These are phyloP conservation scores for Listronotus bonariensis DNA, from an alignment of 1,140 invertebrate genomes.

Conservation along the genomic window DNA sequence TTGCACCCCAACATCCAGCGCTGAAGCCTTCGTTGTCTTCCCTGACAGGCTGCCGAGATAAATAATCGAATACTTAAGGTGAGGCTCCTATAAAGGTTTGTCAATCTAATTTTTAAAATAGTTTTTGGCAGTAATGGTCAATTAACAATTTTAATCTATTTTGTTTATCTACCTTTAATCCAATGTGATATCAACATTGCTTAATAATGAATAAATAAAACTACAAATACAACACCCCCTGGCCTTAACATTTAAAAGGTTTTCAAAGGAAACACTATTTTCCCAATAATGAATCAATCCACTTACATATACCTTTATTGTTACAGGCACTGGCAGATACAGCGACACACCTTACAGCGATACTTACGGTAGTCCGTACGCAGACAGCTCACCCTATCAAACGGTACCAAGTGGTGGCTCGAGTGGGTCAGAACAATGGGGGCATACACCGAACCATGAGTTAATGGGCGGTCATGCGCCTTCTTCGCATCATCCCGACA, in stretches of 20 bases:
- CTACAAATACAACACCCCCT: too few relatives aligned
- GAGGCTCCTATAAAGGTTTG: too few relatives aligned
- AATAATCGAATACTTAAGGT: too few relatives aligned
- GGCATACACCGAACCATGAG: conserved; percentile 49
- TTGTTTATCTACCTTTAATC: too few relatives aligned
- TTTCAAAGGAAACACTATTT: too few relatives aligned
- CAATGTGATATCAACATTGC: too few relatives aligned
- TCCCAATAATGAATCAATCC: neutral
- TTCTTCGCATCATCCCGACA: conserved; percentile 62
- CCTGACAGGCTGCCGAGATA: too few relatives aligned
- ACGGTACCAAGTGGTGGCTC: conserved; percentile 77
- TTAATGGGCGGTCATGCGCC: conserved; percentile 52
- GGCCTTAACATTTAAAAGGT: too few relatives aligned
- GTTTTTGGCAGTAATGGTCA: neutral
- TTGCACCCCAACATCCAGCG: too few relatives aligned
- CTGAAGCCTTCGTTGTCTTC: too few relatives aligned
- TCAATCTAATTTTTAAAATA: too few relatives aligned
- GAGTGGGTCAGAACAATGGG: conserved; percentile 61
- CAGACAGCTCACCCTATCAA: conserved; percentile 76
- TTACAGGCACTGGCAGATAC: conserved; percentile 62
- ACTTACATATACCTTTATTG: conserved; percentile 22
- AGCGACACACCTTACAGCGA: conserved; percentile 66
- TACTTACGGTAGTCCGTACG: conserved; percentile 69
- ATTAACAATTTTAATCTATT: too few relatives aligned
- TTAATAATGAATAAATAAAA: neutral